Percentiles rank a stretch among this genome's conserved stretches.
Evolutionary conservation across 2,113 vertebrate species (phyloP).

Genomic region (Toxotes jaculatrix): DNA sequence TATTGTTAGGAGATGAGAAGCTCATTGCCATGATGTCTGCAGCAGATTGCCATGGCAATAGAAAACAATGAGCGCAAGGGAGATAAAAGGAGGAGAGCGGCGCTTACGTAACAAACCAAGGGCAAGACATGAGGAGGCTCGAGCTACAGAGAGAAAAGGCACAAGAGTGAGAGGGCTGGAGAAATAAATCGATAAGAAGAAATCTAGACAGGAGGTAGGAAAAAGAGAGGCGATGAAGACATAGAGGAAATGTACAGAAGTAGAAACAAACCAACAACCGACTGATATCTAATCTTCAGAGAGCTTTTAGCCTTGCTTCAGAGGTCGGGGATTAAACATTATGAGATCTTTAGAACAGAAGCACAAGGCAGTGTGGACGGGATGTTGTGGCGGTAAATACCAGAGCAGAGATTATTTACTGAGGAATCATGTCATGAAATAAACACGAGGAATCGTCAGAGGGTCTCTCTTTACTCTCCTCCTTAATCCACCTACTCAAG

Average conservation of each 20-base stretch:
- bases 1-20: conserved; percentile 49
- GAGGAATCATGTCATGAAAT: conserved; percentile 68
- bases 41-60: conserved; percentile 68
- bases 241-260: conserved; percentile 61
- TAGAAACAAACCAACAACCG: conserved; percentile 47
- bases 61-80: conserved; percentile 54
- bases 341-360: conserved; percentile 46
- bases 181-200: conserved; percentile 60
- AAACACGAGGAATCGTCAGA: conserved; percentile 73
- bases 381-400: conserved; percentile 53
- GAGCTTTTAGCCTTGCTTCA: conserved; percentile 60
- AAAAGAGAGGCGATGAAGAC: conserved; percentile 56
- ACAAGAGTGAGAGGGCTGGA: conserved; percentile 44
- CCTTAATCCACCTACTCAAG: conserved; percentile 78
- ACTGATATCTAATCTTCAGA: conserved; percentile 54
- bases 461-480: conserved; percentile 61
- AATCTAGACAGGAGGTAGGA: conserved; percentile 53
- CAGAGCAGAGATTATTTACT: conserved; percentile 70
- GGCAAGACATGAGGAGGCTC: conserved; percentile 48
- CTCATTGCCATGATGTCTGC: conserved; percentile 52
- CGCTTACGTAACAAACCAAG: conserved; percentile 72
- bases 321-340: conserved; percentile 58
- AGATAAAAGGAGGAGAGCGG: conserved; percentile 57
- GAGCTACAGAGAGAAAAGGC: conserved; percentile 41
- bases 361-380: conserved; percentile 15